Evolutionary conservation across 2,888 invertebrate species (phyloP).

Genomic region (Listrodromus nycthemerus): DNA sequence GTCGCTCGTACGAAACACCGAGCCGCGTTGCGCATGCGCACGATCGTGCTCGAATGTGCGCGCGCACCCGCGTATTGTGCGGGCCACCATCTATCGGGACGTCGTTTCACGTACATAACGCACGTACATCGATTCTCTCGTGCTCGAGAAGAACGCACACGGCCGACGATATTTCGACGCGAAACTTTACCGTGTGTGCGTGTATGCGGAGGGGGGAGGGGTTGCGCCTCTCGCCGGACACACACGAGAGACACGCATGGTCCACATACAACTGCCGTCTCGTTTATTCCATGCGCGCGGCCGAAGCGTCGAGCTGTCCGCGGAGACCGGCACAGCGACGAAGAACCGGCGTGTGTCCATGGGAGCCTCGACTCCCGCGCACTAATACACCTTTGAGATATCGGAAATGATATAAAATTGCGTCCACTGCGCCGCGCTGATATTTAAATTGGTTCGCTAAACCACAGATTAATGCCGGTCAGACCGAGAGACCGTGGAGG

Average conservation of each 20-base stretch:
- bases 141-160: conserved; percentile 2
- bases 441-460: conserved; percentile 85
- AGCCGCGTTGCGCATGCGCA: conserved; percentile 59
- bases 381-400: conserved; percentile 82
- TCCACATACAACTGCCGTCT: conserved; percentile 23
- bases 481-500: conserved; percentile 60
- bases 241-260: conserved; percentile 15
- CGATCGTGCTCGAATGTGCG: conserved; percentile 17
- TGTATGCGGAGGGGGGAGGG: background rate
- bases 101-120: conserved; percentile 55
- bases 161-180: conserved; percentile 31
- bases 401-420: conserved; percentile 85
- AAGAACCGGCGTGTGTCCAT: conserved; percentile 37
- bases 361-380: conserved; percentile 69
- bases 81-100: conserved; percentile 32
- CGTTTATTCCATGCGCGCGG: conserved; percentile 41
- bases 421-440: conserved; percentile 84
- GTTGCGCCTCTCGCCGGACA: conserved; percentile 27
- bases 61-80: background rate
- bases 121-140: conserved; percentile 51
- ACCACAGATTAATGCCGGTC: conserved; percentile 83
- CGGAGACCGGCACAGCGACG: conserved; percentile 21
- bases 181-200: conserved; percentile 9
- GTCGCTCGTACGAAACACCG: conserved; percentile 34
- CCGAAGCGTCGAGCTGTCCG: conserved; percentile 20